A percentile compares a stretch with the other conserved stretches of the same genome.
Evolutionary conservation across 1,140 invertebrate species (phyloP).

Genomic region (Maconellicoccus hirsutus): DNA sequence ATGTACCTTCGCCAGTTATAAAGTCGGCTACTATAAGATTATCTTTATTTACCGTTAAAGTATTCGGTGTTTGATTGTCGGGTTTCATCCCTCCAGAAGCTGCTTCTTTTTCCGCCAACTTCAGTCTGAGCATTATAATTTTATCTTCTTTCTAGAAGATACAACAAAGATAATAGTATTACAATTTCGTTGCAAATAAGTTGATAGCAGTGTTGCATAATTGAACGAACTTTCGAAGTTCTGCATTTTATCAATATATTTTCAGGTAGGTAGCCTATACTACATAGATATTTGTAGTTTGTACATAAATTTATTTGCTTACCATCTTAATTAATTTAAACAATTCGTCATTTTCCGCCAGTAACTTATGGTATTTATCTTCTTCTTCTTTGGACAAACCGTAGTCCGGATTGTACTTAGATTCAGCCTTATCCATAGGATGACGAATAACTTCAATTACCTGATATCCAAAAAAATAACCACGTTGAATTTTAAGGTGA

Average conservation of each 20-base stretch:
- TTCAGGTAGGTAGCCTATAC: too few relatives aligned
- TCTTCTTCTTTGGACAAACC: conserved; percentile 89
- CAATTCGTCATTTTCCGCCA: conserved; percentile 73
- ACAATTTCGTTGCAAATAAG: too few relatives aligned
- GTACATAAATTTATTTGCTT: too few relatives aligned
- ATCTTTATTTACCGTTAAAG: conserved; percentile 34
- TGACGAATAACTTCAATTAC: conserved; percentile 74
- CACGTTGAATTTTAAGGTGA: too few relatives aligned
- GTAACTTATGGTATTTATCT: conserved; percentile 83
- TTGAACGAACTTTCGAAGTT: too few relatives aligned
- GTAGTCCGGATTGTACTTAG: conserved; percentile 73
- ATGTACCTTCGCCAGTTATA: conserved; percentile 61
- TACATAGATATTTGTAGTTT: too few relatives aligned
- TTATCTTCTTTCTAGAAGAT: conserved; percentile 71
- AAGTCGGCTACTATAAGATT: conserved; percentile 54
- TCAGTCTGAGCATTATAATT: conserved; percentile 63
- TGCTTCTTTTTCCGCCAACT: conserved; percentile 60
- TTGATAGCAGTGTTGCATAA: too few relatives aligned
- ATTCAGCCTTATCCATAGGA: conserved; percentile 69
- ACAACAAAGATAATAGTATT: not conserved
- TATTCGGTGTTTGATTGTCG: conserved; percentile 30
- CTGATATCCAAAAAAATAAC: conserved; percentile 42
- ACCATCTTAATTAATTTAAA: conserved; percentile 15
- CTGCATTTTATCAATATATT: too few relatives aligned
- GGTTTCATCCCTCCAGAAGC: conserved; percentile 34